Conservation (phyloP, 2,888 invertebrate genomes). For the Rhamphomyia laevipes region DNA sequence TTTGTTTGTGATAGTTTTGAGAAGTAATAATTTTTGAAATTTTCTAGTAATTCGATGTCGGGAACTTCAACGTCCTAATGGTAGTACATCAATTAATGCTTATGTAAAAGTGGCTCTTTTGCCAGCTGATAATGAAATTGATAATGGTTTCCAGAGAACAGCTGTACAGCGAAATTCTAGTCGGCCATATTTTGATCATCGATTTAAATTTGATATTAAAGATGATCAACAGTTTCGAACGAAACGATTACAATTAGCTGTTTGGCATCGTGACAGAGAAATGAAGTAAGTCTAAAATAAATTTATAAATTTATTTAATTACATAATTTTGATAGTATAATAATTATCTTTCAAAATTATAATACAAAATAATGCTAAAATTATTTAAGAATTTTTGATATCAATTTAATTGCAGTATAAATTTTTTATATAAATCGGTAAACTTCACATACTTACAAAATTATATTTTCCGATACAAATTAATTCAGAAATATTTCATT, state of each 20-base stretch:
- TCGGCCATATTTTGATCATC: constrained; percentile 69
- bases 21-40: constrained; percentile 17
- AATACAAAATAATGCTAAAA: no score
- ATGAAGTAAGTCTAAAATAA: constrained; percentile 54
- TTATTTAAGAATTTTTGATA: no score
- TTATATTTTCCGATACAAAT: no score
- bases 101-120: constrained; percentile 59
- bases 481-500: no score
- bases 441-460: no score
- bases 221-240: constrained; percentile 22
- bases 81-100: constrained; percentile 56
- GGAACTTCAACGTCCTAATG: constrained; percentile 55
- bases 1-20: constrained; percentile 12
- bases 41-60: constrained; percentile 64
- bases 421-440: no score
- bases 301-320: background rate
- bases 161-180: constrained; percentile 68
- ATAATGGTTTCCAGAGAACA: constrained; percentile 58
- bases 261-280: constrained; percentile 76
- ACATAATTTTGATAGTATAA: no score
- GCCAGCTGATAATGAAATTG: constrained; percentile 4
- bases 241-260: constrained; percentile 57
- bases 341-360: no score
- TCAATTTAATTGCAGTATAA: no score
- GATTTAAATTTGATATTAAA: constrained; percentile 49